phyloP scores from a whole-genome alignment of 2,888 invertebrate species.

The Agonopterix arenella region DNA sequence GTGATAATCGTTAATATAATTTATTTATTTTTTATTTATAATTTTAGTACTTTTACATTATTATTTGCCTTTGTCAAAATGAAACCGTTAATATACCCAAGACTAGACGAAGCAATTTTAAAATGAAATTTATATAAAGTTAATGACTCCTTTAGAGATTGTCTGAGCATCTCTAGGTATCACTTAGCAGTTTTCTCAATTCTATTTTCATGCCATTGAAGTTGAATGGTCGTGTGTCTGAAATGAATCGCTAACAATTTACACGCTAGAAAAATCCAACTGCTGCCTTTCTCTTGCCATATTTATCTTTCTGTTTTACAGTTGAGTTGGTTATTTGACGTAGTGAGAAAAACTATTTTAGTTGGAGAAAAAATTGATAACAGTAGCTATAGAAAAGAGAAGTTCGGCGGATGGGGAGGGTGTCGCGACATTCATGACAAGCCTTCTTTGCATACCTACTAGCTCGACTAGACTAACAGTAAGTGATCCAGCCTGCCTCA shows the following conservation, averaged over 20 bases:
- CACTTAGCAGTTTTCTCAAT: neutral
- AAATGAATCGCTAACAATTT: too few species aligned
- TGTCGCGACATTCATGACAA: neutral
- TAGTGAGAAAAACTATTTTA: slow-evolving; percentile 18
- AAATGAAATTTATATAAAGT: too few species aligned
- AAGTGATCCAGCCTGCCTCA: slow-evolving; percentile 1
- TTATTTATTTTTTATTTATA: too few species aligned
- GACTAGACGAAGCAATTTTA: too few species aligned
- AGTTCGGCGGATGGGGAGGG: slow-evolving; percentile 26
- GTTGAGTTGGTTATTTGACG: neutral
- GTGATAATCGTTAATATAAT: too few species aligned
- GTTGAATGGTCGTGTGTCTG: too few species aligned
- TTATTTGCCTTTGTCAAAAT: too few species aligned
- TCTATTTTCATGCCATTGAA: neutral
- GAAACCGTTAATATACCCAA: too few species aligned
- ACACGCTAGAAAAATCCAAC: too few species aligned
- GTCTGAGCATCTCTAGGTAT: neutral
- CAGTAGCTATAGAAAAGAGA: slow-evolving; percentile 25
- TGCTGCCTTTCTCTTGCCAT: too few species aligned
- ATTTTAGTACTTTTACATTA: too few species aligned
- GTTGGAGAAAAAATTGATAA: slow-evolving; percentile 23
- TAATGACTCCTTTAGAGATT: slow-evolving; percentile 21
- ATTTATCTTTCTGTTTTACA: neutral
- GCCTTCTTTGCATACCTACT: slow-evolving; percentile 11
- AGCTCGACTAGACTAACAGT: neutral